Evolutionary conservation across 2,113 vertebrate genomes (phyloP), one percentile per base, ranked within the genome.

Genomic region (Noturus placidus): DNA sequence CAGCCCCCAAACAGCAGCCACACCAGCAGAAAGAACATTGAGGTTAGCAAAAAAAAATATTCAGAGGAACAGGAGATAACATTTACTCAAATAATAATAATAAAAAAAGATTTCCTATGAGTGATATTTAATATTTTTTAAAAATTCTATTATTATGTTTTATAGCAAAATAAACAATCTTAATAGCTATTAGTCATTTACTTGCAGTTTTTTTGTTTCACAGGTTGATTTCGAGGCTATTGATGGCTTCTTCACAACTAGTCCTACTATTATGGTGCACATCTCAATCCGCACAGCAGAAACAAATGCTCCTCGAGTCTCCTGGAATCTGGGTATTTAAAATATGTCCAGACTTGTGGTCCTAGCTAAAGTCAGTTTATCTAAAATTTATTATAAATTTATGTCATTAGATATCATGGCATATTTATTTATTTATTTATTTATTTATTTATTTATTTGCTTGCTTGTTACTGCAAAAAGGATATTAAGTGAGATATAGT

Each of bases 171-270:
- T 54, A 56, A 69, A 65, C n/a, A 69, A 7, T 80, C 10, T 52
- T 35, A 69, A 35, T n/a, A 82, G 25, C 5, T 15, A 25, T 46
- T 22, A 25, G 42, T 65, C 11, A 67, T 78, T 82, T 83, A 67
- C 56, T 84, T 83, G 22, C 27, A 54, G 0, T 78, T 78, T 25
- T 54, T 30, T 17, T 88, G 38, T 65, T 57, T 33, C 38, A 27
- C 87, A 95, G 96, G 94, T 95, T 91, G 94, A 95, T 92, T 95
- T 97, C 92, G 93, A 96, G 93, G 94, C 91, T 54, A 93, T 96
- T 89, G 96, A 96, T 85, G 85, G 91, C 20, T 92, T 92, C 86
- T 95, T 95, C 82, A 35, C 81, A 85, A 92, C 85, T 85, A 95
- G 92, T 86, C 85, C 88, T 61, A 90, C 93, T 79, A 90, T 95